These are phyloP conservation scores for Elephas maximus DNA, from an alignment of 2,113 vertebrate genomes.

Conservation along the genomic window DNA sequence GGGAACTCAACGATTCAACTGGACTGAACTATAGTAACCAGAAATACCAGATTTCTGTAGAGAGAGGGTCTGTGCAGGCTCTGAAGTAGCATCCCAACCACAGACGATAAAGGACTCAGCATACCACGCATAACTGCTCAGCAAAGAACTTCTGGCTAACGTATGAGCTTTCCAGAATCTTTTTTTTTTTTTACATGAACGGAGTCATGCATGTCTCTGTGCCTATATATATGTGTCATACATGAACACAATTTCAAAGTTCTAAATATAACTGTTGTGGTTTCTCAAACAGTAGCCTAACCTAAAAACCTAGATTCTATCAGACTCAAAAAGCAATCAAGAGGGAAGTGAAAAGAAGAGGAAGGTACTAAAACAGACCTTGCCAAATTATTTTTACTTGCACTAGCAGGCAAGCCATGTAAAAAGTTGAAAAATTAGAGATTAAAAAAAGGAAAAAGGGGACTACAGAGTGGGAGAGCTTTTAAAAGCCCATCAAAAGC, in stretches of 20 bases:
- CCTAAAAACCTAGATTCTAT: background rate
- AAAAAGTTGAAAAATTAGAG: slow-evolving; percentile 14
- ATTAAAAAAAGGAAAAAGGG: background rate
- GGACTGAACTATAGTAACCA: background rate
- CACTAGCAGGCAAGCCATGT: background rate
- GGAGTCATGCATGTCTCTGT: background rate
- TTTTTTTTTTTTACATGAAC: background rate
- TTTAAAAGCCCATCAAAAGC: slow-evolving; percentile 6
- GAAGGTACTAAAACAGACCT: background rate
- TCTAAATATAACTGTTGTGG: background rate
- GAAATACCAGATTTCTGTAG: background rate
- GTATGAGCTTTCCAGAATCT: background rate
- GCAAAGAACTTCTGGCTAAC: background rate
- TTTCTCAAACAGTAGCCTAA: background rate
- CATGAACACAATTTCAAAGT: background rate
- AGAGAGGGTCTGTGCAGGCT: background rate
- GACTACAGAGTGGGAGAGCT: background rate
- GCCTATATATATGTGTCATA: background rate
- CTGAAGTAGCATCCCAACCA: background rate
- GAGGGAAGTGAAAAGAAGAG: slow-evolving; percentile 6
- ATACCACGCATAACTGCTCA: background rate
- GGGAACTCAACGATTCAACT: background rate
- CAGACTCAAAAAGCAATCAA: slow-evolving; percentile 25
- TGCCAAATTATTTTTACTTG: background rate
- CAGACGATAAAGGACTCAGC: background rate